phyloP scores from a whole-genome alignment of 2,113 vertebrate species.

The Myotis yumanensis region DNA sequence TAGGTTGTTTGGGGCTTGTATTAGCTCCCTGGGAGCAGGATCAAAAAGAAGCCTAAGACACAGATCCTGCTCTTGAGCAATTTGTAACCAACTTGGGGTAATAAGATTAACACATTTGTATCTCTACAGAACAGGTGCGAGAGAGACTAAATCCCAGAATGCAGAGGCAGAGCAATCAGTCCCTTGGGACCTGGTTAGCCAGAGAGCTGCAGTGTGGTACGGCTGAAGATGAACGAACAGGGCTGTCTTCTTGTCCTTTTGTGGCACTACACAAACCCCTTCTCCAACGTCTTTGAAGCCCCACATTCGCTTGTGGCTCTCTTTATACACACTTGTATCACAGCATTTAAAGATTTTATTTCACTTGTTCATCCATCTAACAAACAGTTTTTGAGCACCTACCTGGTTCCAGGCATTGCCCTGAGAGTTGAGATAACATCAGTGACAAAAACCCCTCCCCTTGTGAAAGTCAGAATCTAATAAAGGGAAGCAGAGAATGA shows the following conservation, averaged over 20 bases:
- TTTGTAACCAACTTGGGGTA: background rate
- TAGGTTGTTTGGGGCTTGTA: background rate
- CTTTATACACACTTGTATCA: background rate
- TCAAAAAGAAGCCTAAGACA: background rate
- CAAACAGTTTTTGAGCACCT: background rate
- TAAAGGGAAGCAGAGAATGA: background rate
- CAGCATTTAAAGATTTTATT: conserved; percentile 8
- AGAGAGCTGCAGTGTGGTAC: background rate
- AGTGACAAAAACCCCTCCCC: background rate
- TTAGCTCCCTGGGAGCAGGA: background rate
- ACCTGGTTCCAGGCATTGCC: background rate
- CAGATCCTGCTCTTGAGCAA: background rate
- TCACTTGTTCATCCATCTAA: background rate
- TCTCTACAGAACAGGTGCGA: background rate
- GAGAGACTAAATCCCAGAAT: background rate
- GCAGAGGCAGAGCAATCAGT: background rate
- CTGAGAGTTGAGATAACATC: background rate
- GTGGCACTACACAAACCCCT: background rate
- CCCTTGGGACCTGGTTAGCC: background rate
- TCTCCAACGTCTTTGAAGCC: background rate
- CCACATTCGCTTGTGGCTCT: background rate
- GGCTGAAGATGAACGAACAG: background rate
- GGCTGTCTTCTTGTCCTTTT: background rate
- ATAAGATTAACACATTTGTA: background rate
- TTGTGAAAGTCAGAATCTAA: background rate